These are phyloP conservation scores for Festucalex cinctus DNA, from an alignment of 2,113 vertebrate species.

Conservation along the genomic window DNA sequence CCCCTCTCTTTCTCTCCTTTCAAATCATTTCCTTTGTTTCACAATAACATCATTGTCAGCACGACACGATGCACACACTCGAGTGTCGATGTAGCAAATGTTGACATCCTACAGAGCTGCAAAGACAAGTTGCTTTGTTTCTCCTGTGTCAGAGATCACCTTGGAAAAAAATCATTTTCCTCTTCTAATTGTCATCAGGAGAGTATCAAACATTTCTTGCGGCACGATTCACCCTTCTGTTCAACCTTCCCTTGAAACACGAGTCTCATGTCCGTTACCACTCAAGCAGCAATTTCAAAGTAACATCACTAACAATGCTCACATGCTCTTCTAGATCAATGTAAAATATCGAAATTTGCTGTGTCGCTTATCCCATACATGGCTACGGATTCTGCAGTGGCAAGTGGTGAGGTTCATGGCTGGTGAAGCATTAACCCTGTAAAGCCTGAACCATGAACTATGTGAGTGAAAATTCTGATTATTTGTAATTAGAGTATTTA, in stretches of 20 bases:
- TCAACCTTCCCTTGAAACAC: conserved; percentile 25
- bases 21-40: conserved; percentile 55
- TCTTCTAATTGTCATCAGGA: conserved; percentile 45
- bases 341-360: background rate
- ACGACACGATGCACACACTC: conserved; percentile 30
- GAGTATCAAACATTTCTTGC: conserved; percentile 25
- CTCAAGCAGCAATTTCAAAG: background rate
- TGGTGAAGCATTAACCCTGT: too few species aligned
- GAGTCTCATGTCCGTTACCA: conserved; percentile 4
- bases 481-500: too few species aligned
- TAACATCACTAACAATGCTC: background rate
- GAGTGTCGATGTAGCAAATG: conserved; percentile 37
- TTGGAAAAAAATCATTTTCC: conserved; percentile 21
- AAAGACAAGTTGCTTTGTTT: conserved; percentile 12
- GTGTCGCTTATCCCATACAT: too few species aligned
- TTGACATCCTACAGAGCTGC: conserved; percentile 20
- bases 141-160: conserved; percentile 27
- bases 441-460: too few species aligned
- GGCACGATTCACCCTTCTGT: conserved; percentile 19
- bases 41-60: conserved; percentile 33
- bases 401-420: too few species aligned
- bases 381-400: too few species aligned
- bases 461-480: too few species aligned
- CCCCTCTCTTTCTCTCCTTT: conserved; percentile 61
- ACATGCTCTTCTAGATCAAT: background rate